Base-by-base conservation (phyloP, 2,888 invertebrate species). In the Ophion ellenae region DNA sequence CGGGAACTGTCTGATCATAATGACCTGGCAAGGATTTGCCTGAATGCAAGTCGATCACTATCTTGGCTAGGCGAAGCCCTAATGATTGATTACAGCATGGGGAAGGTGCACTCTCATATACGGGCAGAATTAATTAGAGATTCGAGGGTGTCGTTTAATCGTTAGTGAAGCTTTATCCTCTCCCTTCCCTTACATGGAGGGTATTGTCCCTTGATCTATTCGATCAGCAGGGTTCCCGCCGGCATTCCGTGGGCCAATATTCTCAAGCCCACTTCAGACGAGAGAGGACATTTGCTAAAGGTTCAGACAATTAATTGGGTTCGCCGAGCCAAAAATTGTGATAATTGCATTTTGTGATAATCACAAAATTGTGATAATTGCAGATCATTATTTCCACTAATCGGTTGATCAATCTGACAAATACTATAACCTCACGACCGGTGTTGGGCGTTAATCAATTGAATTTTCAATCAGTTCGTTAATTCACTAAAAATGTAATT, bases 1-100 rank as follows among this genome's bases (percentile, higher is more conserved):
- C 3, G 53, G 17, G 11, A 53, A 53, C 17, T 14, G 53, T 17
- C n/a, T 20, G 32, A n/a, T 36, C 20, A 20, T 73, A 59, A 59
- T 59, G 53, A 32, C 59, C 11, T 36, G 59, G 17, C 17, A 70
- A 11, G 6, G 32, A 70, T 53, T 70, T 10, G 53, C 28, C 9
- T n/a, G 5, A 28, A 17, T 28, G 53, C 70, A 28, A 53, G 53
- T 53, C 10, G 53, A 24, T 63, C 20, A 74, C 47, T 53, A 53
- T 53, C 53, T 63, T 63, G 24, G 36, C 45, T 63, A 45, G 7
- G 74, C 11, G 45, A 45, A 61, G 17, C 36, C 7, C 36, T 36
- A 73, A 61, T 74, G 74, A 74, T 74, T 74, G 74, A 63, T 74
- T 63, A 28, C 5, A 36, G 63, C 45, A 45, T 9, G 61, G 45